Evolutionary conservation across 2,113 vertebrate species (phyloP).

Genomic region (Oncorhynchus mykiss): DNA sequence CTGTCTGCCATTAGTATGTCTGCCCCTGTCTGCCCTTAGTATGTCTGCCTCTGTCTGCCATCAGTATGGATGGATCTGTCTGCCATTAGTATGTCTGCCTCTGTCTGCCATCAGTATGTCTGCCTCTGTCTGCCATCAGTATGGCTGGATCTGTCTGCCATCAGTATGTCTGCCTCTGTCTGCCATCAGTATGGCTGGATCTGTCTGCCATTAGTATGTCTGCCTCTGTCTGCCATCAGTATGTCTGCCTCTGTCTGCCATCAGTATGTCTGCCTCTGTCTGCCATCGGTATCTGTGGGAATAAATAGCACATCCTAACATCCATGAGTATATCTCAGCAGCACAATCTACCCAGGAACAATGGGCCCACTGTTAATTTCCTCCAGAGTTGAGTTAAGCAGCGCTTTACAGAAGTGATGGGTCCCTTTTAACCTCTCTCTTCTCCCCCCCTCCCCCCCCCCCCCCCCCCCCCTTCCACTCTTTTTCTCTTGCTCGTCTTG

Average conservation of each 20-base stretch:
- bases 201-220: no score
- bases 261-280: no score
- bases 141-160: no score
- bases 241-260: no score
- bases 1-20: not conserved
- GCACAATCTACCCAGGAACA: constrained; percentile 27
- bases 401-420: no score
- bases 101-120: not conserved
- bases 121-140: constrained; percentile 8
- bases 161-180: no score
- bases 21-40: not conserved
- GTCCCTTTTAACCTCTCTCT: not conserved
- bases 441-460: not conserved
- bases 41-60: no score
- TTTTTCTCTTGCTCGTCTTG: not conserved
- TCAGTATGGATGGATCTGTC: no score
- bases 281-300: not conserved
- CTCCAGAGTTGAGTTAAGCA: constrained; percentile 11
- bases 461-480: constrained; percentile 21
- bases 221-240: no score
- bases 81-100: no score
- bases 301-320: constrained; percentile 35
- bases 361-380: constrained; percentile 53
- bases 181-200: no score
- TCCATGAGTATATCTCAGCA: no score